These are phyloP conservation scores for Galbula dea DNA, from an alignment of 2,113 vertebrate species.

Conservation along the genomic window DNA sequence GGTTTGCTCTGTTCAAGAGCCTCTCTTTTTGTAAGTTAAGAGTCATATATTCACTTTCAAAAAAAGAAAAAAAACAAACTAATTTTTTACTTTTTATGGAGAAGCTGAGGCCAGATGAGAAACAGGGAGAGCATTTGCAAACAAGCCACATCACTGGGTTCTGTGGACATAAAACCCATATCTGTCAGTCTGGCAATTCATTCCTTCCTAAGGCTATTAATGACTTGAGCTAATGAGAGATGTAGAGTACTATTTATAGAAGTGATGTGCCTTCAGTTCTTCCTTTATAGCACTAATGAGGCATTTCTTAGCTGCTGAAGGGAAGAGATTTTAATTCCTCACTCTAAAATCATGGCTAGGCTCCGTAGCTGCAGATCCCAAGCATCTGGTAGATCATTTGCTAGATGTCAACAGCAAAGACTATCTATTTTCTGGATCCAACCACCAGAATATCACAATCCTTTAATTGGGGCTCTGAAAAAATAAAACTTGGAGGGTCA, in stretches of 20 bases:
- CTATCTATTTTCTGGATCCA: neutral
- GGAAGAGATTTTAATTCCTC: constrained; percentile 20
- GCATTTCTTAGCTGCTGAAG: constrained; percentile 7
- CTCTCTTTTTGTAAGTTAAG: neutral
- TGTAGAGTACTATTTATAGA: neutral
- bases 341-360: neutral
- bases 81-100: neutral
- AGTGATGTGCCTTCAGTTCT: neutral
- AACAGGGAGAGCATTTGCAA: neutral
- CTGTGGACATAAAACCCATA: neutral
- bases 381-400: constrained; percentile 43
- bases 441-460: neutral
- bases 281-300: constrained; percentile 28
- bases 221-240: neutral
- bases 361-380: neutral
- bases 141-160: neutral
- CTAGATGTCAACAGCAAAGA: neutral
- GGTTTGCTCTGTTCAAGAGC: neutral
- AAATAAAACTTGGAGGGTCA: neutral
- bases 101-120: neutral
- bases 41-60: neutral
- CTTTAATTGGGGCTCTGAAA: neutral
- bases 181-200: neutral
- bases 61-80: neutral
- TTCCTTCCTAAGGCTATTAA: constrained; percentile 6